Evolutionary conservation across 2,797 vertebrate genomes (phyloP).

Genomic region (Spatula clypeata): DNA sequence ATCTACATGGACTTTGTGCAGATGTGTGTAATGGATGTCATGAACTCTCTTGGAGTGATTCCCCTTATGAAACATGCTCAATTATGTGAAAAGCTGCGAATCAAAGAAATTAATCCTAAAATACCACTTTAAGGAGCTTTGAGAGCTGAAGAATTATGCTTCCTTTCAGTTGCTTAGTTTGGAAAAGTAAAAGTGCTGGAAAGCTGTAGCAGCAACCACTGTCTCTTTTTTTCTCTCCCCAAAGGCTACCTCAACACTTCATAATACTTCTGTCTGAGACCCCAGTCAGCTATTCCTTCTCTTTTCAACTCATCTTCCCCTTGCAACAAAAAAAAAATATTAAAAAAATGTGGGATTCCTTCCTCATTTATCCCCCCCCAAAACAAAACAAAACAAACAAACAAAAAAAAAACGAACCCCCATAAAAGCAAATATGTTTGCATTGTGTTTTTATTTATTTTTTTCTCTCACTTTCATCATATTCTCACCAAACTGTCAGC

Average conservation of each 20-base stretch:
- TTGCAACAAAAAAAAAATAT: neutral
- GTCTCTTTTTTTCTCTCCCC: neutral
- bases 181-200: neutral
- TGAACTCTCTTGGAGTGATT: neutral
- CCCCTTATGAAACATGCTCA: neutral
- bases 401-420: neutral
- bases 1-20: neutral
- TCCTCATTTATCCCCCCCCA: rapidly evolving
- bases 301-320: neutral
- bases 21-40: constrained; percentile 23
- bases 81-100: constrained; percentile 10
- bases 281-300: neutral
- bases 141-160: neutral
- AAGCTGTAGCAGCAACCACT: neutral
- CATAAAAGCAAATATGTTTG: neutral
- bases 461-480: neutral
- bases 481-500: neutral
- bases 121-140: constrained; percentile 34
- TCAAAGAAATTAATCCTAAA: constrained; percentile 56
- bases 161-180: neutral
- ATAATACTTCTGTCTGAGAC: neutral
- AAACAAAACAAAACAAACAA: too few species aligned
- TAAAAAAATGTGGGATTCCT: too few species aligned
- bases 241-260: neutral
- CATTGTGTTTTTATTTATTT: neutral